These are phyloP conservation scores for Catocala nupta DNA, from an alignment of 2,888 invertebrate genomes.

Conservation along the genomic window DNA sequence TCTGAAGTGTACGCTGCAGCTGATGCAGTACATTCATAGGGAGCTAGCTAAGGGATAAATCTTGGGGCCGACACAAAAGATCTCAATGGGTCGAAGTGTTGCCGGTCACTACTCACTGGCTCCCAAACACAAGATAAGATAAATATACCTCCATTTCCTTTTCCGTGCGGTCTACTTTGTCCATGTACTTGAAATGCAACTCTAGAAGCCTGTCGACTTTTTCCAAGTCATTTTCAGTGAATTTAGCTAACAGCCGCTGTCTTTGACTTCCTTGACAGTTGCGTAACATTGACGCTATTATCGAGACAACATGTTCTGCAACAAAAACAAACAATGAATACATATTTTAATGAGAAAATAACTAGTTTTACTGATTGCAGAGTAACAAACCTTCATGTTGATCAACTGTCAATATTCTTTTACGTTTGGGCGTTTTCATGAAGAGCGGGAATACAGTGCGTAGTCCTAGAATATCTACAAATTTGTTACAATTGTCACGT, in stretches of 20 bases:
- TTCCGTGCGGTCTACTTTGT: slow-evolving; percentile 95
- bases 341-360: no score
- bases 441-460: slow-evolving; percentile 99
- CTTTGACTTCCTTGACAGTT: slow-evolving; percentile 97
- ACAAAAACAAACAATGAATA: slow-evolving; percentile 25
- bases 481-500: slow-evolving; percentile 98
- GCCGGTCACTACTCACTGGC: no score
- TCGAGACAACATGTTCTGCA: slow-evolving; percentile 96
- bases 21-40: no score
- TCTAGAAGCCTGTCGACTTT: slow-evolving; percentile 99
- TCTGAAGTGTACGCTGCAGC: no score
- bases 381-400: slow-evolving; percentile 92
- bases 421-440: slow-evolving; percentile 98
- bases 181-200: slow-evolving; percentile 98
- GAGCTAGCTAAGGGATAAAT: no score
- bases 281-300: slow-evolving; percentile 96
- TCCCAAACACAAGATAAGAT: background rate
- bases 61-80: no score
- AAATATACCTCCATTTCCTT: slow-evolving; percentile 89
- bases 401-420: slow-evolving; percentile 93
- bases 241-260: slow-evolving; percentile 96
- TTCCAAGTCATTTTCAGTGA: slow-evolving; percentile 99
- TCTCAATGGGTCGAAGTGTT: no score
- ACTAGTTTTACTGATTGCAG: no score
- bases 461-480: slow-evolving; percentile 98